Conservation (phyloP, 2,113 vertebrate genomes). For the Stomatorhinus ivindoensis region DNA sequence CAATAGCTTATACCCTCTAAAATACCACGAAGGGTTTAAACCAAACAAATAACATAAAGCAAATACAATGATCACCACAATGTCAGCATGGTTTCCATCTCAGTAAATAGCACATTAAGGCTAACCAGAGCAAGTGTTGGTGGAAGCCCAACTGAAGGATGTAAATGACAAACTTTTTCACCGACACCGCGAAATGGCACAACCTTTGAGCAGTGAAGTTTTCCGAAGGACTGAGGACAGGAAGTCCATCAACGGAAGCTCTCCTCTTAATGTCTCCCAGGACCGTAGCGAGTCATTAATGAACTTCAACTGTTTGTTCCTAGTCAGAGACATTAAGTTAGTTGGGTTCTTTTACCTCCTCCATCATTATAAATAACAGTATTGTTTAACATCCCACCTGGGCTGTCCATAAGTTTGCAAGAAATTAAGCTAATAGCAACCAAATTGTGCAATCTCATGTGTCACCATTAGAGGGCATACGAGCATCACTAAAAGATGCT, state of each 20-base stretch:
- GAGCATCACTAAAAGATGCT: background rate
- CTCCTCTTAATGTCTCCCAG: slow-evolving; percentile 32
- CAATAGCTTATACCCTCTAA: background rate
- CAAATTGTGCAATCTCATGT: background rate
- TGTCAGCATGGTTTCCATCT: background rate
- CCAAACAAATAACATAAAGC: background rate
- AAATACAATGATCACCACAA: background rate
- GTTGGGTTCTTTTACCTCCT: background rate
- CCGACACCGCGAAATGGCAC: background rate
- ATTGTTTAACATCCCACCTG: background rate
- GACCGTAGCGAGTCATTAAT: slow-evolving; percentile 25
- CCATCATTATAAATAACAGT: background rate
- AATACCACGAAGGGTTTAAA: background rate
- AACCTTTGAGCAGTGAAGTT: slow-evolving; percentile 32
- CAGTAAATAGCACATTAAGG: background rate
- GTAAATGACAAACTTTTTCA: background rate
- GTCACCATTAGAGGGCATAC: background rate
- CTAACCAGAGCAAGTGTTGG: background rate
- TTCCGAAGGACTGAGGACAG: slow-evolving; percentile 30
- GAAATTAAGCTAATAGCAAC: background rate
- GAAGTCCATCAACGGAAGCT: slow-evolving; percentile 33
- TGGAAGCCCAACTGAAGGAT: background rate
- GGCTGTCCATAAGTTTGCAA: background rate
- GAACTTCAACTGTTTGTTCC: slow-evolving; percentile 36
- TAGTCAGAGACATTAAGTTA: slow-evolving; percentile 26